phyloP scores from a whole-genome alignment of 2,888 invertebrate genomes.

The Melangyna quadrimaculata region DNA sequence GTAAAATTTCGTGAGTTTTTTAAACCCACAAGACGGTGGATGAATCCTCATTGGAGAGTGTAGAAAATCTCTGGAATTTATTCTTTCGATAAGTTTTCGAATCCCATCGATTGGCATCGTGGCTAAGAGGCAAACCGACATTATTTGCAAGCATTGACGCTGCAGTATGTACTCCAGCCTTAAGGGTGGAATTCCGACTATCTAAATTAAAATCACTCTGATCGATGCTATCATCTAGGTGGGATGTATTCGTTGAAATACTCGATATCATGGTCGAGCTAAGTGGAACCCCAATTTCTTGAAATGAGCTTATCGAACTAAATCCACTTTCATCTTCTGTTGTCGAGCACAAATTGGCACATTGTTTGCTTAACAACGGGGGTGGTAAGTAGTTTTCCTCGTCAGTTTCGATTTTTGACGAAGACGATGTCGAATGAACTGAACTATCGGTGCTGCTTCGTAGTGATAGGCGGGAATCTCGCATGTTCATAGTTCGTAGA shows the following conservation, averaged over 20 bases:
- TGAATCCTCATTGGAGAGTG: slow-evolving; percentile 78
- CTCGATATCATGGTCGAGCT: slow-evolving; percentile 76
- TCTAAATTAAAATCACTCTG: slow-evolving; percentile 72
- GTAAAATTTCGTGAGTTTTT: slow-evolving; percentile 21
- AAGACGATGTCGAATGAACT: slow-evolving; percentile 80
- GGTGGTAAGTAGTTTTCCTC: slow-evolving; percentile 75
- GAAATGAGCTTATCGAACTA: slow-evolving; percentile 92
- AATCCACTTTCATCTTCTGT: slow-evolving; percentile 92
- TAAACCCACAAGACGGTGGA: slow-evolving; percentile 79
- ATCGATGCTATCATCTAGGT: slow-evolving; percentile 62
- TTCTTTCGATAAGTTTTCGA: slow-evolving; percentile 77
- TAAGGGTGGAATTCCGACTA: slow-evolving; percentile 79
- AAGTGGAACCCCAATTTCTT: slow-evolving; percentile 88
- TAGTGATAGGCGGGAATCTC: slow-evolving; percentile 80
- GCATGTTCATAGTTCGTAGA: slow-evolving; percentile 78
- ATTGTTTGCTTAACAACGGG: slow-evolving; percentile 58
- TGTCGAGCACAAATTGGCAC: slow-evolving; percentile 75
- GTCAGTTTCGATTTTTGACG: slow-evolving; percentile 79
- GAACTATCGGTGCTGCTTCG: slow-evolving; percentile 81
- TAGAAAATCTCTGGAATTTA: slow-evolving; percentile 79
- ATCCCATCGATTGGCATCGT: slow-evolving; percentile 74
- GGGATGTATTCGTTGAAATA: slow-evolving; percentile 62
- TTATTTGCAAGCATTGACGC: slow-evolving; percentile 69
- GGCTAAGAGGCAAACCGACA: slow-evolving; percentile 76
- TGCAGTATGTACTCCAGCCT: slow-evolving; percentile 72